These are phyloP conservation scores for Hetaerina titia DNA, from an alignment of 2,888 invertebrate genomes.

Conservation along the genomic window DNA sequence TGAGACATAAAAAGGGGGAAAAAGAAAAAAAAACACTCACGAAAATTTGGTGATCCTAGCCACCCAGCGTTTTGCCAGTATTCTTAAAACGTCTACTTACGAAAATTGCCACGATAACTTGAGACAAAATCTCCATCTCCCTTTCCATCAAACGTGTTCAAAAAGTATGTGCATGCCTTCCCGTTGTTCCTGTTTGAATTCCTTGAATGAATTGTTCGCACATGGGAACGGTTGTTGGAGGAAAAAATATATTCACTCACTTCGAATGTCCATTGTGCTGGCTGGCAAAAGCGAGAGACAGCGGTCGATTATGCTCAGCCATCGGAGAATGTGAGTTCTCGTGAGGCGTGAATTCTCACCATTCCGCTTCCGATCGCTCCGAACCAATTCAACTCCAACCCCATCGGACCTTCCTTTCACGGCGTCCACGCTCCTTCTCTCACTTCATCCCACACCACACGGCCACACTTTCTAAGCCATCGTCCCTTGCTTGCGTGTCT, in stretches of 20 bases:
- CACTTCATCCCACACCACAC: not conserved
- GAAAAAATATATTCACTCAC: not conserved
- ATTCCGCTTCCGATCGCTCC: not conserved
- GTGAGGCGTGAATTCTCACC: not conserved
- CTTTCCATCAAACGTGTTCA: too few species aligned
- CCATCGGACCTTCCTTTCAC: not conserved
- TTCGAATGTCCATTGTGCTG: not conserved
- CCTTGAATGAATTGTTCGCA: not conserved
- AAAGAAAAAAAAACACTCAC: too few species aligned
- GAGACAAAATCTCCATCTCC: too few species aligned
- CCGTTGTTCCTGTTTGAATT: not conserved
- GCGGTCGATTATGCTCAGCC: not conserved
- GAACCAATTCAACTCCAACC: not conserved
- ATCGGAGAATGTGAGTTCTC: not conserved
- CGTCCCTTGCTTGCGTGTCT: not conserved
- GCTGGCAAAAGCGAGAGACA: not conserved
- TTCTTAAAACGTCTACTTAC: too few species aligned
- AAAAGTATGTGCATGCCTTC: not conserved
- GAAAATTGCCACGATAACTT: too few species aligned
- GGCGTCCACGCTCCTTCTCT: not conserved
- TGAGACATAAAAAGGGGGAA: too few species aligned
- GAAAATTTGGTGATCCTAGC: too few species aligned
- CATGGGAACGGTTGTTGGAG: not conserved
- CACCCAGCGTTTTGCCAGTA: too few species aligned
- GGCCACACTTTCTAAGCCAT: not conserved